phyloP scores from a whole-genome alignment of 2,888 invertebrate species.

The Iphiclides podalirius region DNA sequence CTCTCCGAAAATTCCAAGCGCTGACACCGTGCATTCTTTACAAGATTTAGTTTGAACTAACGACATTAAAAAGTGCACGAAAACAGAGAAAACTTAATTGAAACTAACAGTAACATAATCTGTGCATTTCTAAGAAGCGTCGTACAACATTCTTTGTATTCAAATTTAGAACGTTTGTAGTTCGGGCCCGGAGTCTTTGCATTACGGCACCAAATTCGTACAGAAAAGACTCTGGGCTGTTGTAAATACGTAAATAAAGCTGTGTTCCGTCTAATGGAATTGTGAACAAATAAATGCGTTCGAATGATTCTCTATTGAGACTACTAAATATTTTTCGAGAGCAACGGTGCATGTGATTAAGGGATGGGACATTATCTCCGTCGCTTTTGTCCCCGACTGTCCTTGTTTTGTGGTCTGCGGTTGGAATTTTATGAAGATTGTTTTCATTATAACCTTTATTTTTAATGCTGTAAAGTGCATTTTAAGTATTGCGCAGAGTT shows the following conservation, averaged over 20 bases:
- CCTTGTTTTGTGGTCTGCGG: conserved; percentile 74
- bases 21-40: conserved; percentile 41
- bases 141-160: conserved; percentile 58
- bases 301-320: conserved; percentile 55
- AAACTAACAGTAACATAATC: conserved; percentile 60
- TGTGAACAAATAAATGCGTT: conserved; percentile 55
- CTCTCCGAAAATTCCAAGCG: conserved; percentile 59
- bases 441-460: conserved; percentile 39
- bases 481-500: not conserved
- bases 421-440: conserved; percentile 36
- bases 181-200: conserved; percentile 16
- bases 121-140: conserved; percentile 48
- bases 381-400: conserved; percentile 62
- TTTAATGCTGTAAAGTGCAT: conserved; percentile 36
- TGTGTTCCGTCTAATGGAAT: conserved; percentile 55
- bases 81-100: conserved; percentile 48
- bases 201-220: conserved; percentile 26
- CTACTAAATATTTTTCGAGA: conserved; percentile 70
- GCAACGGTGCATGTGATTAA: conserved; percentile 79
- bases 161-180: conserved; percentile 55
- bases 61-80: conserved; percentile 60
- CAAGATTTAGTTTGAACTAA: conserved; percentile 59
- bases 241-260: conserved; percentile 60
- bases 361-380: conserved; percentile 75
- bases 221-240: conserved; percentile 38